Conservation (phyloP, 2,888 invertebrate species). For the Aproaerema taeniolella region DNA sequence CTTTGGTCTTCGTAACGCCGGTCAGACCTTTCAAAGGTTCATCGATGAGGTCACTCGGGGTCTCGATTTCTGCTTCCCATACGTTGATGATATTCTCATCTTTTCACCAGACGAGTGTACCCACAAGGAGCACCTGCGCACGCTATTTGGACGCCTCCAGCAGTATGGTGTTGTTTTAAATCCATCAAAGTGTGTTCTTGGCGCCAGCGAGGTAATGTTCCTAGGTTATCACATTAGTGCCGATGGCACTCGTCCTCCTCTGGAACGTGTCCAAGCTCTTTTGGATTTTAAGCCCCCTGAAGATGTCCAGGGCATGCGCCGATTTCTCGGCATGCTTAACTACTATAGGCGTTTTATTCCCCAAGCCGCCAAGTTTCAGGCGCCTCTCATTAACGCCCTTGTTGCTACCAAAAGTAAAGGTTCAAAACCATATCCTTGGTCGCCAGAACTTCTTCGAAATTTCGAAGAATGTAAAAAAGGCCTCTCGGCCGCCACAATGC, state of each 20-base stretch:
- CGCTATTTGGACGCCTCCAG: conserved; percentile 12
- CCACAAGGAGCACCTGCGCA: conserved; percentile 23
- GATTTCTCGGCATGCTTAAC: not conserved
- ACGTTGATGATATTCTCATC: conserved; percentile 34
- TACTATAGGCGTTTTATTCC: not conserved
- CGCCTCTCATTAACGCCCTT: no score
- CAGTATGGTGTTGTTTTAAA: conserved; percentile 18
- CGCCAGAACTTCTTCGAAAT: no score
- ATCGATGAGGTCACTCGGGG: conserved; percentile 31
- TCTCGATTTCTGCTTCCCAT: conserved; percentile 33
- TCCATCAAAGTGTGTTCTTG: conserved; percentile 13
- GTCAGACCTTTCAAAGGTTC: conserved; percentile 43
- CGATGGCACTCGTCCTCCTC: conserved; percentile 20
- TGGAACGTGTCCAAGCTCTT: conserved; percentile 1
- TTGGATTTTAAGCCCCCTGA: not conserved
- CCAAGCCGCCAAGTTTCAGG: not conserved
- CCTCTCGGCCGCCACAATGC: no score
- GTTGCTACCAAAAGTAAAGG: no score
- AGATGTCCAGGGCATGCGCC: not conserved
- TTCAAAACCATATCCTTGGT: no score
- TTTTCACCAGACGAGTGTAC: conserved; percentile 19
- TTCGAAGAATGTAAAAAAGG: no score
- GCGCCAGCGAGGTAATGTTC: conserved; percentile 22
- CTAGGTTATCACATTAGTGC: conserved; percentile 23
- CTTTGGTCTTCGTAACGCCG: conserved; percentile 46